Base-by-base conservation (phyloP, 2,797 vertebrate genomes). In the Margarornis squamiger region DNA sequence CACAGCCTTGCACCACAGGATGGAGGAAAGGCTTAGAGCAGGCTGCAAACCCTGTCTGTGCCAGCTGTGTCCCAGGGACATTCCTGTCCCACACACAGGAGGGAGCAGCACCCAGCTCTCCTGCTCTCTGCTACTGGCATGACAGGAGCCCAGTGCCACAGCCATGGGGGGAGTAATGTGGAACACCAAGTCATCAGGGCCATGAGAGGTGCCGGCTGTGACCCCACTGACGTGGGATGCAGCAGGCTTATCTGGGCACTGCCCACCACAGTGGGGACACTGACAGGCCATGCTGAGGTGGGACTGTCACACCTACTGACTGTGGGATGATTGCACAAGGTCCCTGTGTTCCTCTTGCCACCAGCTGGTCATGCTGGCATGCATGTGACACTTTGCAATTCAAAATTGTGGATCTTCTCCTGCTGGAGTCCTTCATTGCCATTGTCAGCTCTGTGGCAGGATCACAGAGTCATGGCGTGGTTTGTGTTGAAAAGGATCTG, bases 1-100 rank as follows among this genome's bases (percentile, higher is more conserved):
- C 5, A 10, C n/a, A 70, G 55, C 23, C 46, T 57, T 0, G 0
- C 18, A 18, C 9, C n/a, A 7, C 1, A 0, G 32, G 26, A 39
- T 12, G 27, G 32, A 65, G 48, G 46, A 49, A 48, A 36, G 26
- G 27, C 45, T 58, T 10, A 26, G 63, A 32, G 39, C 21, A 26
- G 29, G 58, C 46, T 72, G 46, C 54, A 45, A 49, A 23, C 24
- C 55, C 43, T 62, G 39, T 41, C 18, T 1, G 2, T 0, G 2
- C 21, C 3, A 3, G 29, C 41, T 49, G 43, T 15, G 46, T 39
- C 59, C 30, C 3, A 2, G 59, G 49, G 51, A 75, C n/a, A 12
- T 41, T 72, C 49, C 74, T 46, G 52, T 36, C 77, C 51, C 70
- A 39, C 46, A 21, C 5, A 6, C 1, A 0, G 52, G 9, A 4